Percentiles rank a stretch among this genome's conserved stretches.
Conservation (phyloP, 2,888 invertebrate genomes). For the Cistogaster globosa region DNA sequence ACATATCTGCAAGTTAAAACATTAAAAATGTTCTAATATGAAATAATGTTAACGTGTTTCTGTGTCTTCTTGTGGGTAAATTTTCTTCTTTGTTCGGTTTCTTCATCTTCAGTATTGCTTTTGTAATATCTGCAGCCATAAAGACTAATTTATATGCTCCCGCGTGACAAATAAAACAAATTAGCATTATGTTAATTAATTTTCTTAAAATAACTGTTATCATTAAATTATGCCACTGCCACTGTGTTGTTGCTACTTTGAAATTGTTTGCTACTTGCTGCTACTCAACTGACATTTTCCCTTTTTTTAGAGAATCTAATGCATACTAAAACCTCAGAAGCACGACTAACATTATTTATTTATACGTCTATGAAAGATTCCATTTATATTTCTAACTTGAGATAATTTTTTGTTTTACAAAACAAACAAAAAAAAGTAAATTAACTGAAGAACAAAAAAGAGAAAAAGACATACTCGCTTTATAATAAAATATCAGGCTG, state of each 20-base stretch:
- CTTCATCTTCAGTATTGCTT: slow-evolving; percentile 35
- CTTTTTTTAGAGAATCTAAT: slow-evolving; percentile 54
- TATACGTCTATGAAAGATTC: slow-evolving; percentile 26
- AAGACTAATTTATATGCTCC: slow-evolving; percentile 72
- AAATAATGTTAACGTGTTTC: slow-evolving; percentile 39
- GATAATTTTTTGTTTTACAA: slow-evolving; percentile 32
- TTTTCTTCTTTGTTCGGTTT: slow-evolving; percentile 55
- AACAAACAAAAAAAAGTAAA: slow-evolving; percentile 12
- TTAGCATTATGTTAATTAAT: slow-evolving; percentile 72
- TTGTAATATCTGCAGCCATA: slow-evolving; percentile 62
- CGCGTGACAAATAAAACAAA: slow-evolving; percentile 72
- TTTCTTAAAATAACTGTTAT: slow-evolving; percentile 72
- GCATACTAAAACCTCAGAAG: slow-evolving; percentile 49
- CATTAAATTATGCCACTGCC: slow-evolving; percentile 68
- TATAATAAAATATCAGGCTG: slow-evolving; percentile 26
- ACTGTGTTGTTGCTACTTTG: slow-evolving; percentile 19
- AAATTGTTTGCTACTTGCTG: slow-evolving; percentile 51
- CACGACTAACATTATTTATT: slow-evolving; percentile 17
- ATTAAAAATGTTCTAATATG: slow-evolving; percentile 55
- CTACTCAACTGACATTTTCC: slow-evolving; percentile 51
- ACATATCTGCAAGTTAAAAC: slow-evolving; percentile 42
- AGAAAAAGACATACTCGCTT: slow-evolving; percentile 24
- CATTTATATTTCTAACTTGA: slow-evolving; percentile 39
- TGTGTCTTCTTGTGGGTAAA: slow-evolving; percentile 48
- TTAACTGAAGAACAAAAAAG: neutral